Conservation (phyloP, 2,888 invertebrate genomes). For the Adela reaumurella region DNA sequence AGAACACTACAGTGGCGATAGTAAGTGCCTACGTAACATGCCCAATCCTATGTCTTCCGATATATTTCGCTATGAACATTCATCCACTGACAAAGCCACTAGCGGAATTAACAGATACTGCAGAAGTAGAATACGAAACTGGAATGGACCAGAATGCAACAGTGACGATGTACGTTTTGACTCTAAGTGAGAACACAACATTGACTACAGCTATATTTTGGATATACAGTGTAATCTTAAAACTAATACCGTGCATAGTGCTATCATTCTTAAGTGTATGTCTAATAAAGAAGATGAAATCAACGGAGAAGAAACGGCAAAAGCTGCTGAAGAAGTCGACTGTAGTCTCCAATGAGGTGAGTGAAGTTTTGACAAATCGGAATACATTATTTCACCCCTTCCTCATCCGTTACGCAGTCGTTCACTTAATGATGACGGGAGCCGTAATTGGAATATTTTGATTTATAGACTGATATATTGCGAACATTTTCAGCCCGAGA, state of each 20-base stretch:
- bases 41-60: conserved; percentile 78
- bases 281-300: conserved; percentile 72
- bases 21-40: conserved; percentile 75
- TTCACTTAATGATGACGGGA: no score
- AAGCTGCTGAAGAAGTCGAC: conserved; percentile 57
- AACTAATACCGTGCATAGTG: conserved; percentile 85
- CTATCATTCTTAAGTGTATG: conserved; percentile 78
- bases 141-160: conserved; percentile 12
- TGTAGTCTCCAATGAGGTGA: conserved; percentile 38
- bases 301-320: conserved; percentile 75
- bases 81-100: conserved; percentile 28
- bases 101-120: conserved; percentile 16
- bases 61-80: conserved; percentile 76
- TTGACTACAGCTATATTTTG: conserved; percentile 76
- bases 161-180: conserved; percentile 59
- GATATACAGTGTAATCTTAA: conserved; percentile 90
- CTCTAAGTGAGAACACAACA: conserved; percentile 61
- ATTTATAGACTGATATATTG: no score
- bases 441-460: no score
- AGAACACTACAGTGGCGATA: conserved; percentile 73
- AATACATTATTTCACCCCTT: no score
- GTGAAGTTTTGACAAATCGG: no score
- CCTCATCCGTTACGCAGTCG: no score
- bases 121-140: not conserved
- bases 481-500: no score